A percentile compares a stretch with the other conserved stretches of the same genome.
Evolutionary conservation across 2,888 invertebrate genomes (phyloP).

Genomic region (Tortrix viridana): DNA sequence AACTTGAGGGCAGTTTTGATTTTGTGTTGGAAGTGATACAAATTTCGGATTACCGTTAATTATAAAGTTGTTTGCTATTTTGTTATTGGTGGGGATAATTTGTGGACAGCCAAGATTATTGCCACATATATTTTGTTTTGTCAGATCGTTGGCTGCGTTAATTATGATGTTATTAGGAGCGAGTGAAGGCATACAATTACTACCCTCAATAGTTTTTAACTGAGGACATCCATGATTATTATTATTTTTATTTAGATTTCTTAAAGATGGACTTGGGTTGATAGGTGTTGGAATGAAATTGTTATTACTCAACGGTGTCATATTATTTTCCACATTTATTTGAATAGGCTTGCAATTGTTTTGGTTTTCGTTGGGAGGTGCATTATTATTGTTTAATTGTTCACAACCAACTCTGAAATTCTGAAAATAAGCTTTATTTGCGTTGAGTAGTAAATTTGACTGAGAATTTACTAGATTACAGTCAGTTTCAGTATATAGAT

Average conservation of each 20-base stretch:
- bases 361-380: not conserved
- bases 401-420: not conserved
- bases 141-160: not conserved
- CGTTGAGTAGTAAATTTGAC: not conserved
- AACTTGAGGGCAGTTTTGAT: not conserved
- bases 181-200: not conserved
- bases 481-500: not conserved
- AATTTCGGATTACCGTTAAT: not conserved
- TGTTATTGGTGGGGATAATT: constrained; percentile 11
- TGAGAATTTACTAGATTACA: not conserved
- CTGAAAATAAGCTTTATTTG: not conserved
- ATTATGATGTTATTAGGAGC: not conserved
- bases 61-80: not conserved
- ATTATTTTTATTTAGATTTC: not conserved
- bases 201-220: not conserved
- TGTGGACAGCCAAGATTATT: constrained; percentile 19
- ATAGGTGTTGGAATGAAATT: not conserved
- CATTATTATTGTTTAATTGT: not conserved
- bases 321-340: not conserved
- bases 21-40: not conserved
- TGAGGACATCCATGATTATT: constrained; percentile 19
- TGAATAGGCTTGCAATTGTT: not conserved
- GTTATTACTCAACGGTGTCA: not conserved
- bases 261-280: no score
- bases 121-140: not conserved